phyloP scores from a whole-genome alignment of 2,797 vertebrate species.

The Alauda arvensis region DNA sequence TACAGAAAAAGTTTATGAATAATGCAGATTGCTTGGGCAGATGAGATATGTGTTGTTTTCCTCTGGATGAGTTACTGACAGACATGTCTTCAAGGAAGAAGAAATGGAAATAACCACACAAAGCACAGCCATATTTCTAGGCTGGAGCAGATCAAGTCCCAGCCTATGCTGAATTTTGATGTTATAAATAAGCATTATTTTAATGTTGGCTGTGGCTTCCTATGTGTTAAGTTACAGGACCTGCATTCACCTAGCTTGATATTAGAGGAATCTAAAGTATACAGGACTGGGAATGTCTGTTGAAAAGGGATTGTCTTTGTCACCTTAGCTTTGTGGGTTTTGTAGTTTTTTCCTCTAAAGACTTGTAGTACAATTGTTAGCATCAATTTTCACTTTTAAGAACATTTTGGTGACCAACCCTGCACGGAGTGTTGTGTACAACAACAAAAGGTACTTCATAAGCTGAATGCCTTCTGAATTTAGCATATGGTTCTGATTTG shows the following conservation, averaged over 20 bases:
- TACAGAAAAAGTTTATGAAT: neutral
- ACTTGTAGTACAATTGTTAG: neutral
- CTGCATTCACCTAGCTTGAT: neutral
- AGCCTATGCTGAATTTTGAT: neutral
- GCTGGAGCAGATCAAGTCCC: neutral
- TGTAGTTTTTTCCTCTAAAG: neutral
- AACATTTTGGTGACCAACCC: neutral
- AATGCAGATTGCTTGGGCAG: neutral
- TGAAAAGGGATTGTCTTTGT: neutral
- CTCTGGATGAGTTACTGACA: neutral
- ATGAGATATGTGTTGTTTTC: neutral
- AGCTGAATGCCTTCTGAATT: neutral
- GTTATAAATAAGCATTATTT: neutral
- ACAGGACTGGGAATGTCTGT: neutral
- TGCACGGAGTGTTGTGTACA: neutral
- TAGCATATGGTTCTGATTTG: constrained; percentile 18
- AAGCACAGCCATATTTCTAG: neutral
- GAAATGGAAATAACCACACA: neutral
- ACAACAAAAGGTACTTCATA: neutral
- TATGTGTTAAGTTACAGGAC: neutral
- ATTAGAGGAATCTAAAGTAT: neutral
- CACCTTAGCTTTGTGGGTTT: neutral
- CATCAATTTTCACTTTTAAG: neutral
- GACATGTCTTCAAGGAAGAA: neutral
- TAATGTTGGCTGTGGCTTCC: neutral